phyloP scores from a whole-genome alignment of 35 echinoderm and acorn worm species.

The Heliocidaris erythrogramma region DNA sequence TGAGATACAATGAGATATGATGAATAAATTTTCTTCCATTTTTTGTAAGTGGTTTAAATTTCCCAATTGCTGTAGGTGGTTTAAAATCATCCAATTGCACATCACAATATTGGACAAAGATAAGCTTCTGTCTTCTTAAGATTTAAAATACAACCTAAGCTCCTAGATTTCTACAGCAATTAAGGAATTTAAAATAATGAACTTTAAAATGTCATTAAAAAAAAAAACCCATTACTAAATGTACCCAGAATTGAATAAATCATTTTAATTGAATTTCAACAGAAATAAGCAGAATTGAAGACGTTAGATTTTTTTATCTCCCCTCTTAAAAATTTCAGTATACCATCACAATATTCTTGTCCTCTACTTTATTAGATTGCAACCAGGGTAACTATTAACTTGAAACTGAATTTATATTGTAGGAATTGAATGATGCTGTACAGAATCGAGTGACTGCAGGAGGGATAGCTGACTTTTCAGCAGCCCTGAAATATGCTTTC shows the following conservation, averaged over 20 bases:
- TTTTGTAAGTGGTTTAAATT: too few relatives aligned
- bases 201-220: too few relatives aligned
- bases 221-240: background rate
- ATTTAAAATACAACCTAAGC: too few relatives aligned
- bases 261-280: background rate
- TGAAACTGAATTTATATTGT: background rate
- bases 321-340: too few relatives aligned
- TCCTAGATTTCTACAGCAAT: too few relatives aligned
- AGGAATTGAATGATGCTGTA: slow-evolving; percentile 77
- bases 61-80: too few relatives aligned
- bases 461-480: slow-evolving; percentile 72
- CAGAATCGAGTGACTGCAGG: slow-evolving; percentile 44
- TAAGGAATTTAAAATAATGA: too few relatives aligned
- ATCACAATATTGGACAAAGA: too few relatives aligned
- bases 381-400: background rate
- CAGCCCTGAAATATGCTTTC: slow-evolving; percentile 76
- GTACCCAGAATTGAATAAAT: background rate
- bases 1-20: slow-evolving; percentile 5
- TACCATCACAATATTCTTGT: background rate
- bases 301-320: background rate
- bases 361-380: background rate
- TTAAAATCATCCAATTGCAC: too few relatives aligned
- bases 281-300: background rate
- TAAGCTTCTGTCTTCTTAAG: too few relatives aligned
- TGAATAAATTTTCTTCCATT: too few relatives aligned